Conservation (phyloP, 92 coral and sea anemone species). For the Micromussa lordhowensis region DNA sequence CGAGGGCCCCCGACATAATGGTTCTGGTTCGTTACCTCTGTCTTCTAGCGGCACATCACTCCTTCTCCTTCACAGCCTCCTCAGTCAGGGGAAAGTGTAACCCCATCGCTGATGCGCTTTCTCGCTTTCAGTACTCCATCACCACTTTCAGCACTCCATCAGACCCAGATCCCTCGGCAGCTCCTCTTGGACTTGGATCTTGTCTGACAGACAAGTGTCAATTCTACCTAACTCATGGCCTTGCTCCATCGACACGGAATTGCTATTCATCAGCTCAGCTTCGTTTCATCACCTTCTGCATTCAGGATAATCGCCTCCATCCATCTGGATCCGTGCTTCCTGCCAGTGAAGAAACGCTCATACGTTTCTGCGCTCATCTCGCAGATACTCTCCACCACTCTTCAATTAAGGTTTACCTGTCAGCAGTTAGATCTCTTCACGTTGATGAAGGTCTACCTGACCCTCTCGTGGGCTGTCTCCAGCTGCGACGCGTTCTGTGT, state of each 20-base stretch:
- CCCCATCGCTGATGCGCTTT: conserved; percentile 28
- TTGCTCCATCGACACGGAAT: not conserved
- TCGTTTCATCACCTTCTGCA: not conserved
- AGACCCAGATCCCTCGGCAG: too few species aligned
- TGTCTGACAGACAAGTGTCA: too few species aligned
- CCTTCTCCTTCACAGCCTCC: conserved; percentile 26
- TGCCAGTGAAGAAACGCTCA: not conserved
- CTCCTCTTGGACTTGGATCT: too few species aligned
- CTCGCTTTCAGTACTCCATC: conserved; percentile 9
- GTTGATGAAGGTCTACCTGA: conserved; percentile 11
- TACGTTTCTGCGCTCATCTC: not conserved
- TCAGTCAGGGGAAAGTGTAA: conserved; percentile 17
- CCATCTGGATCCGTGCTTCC: not conserved
- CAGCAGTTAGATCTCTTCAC: conserved; percentile 41
- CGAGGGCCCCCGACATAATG: conserved; percentile 21
- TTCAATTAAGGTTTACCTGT: conserved; percentile 39
- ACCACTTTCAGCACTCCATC: too few species aligned
- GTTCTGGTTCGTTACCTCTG: conserved; percentile 18
- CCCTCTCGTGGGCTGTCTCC: conserved; percentile 17
- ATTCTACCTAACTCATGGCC: conserved; percentile 7
- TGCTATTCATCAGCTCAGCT: conserved; percentile 2
- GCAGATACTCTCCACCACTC: conserved; percentile 24
- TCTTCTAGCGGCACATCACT: conserved; percentile 15
- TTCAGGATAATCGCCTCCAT: not conserved
- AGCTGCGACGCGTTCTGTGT: conserved; percentile 4